These are phyloP conservation scores for Gopherus flavomarginatus DNA, from an alignment of 2,113 vertebrate species.

Conservation along the genomic window DNA sequence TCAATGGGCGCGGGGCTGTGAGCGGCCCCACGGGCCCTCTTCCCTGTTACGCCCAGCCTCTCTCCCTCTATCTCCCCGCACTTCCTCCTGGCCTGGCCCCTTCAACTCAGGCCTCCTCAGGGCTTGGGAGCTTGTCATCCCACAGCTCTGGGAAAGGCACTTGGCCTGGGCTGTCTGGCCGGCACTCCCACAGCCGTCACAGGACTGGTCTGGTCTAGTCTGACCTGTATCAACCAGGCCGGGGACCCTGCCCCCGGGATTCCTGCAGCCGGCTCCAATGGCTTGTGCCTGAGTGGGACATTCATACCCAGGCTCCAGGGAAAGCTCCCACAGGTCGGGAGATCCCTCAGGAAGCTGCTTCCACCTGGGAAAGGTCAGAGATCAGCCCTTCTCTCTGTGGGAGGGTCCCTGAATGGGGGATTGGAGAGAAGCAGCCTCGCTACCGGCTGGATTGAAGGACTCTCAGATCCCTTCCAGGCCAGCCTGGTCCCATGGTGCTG, in stretches of 20 bases:
- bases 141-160: background rate
- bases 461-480: background rate
- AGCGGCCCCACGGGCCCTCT: background rate
- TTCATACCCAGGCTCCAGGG: background rate
- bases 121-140: background rate
- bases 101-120: background rate
- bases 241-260: background rate
- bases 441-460: background rate
- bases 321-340: background rate
- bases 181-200: too few relatives aligned
- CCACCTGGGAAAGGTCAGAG: background rate
- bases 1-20: background rate
- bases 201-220: too few relatives aligned
- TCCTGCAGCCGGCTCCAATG: background rate
- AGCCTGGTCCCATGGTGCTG: background rate
- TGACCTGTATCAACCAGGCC: background rate
- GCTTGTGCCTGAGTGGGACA: background rate
- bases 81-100: background rate
- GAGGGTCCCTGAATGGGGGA: background rate
- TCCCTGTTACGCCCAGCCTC: background rate
- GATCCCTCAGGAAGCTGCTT: background rate
- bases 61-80: background rate
- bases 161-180: background rate
- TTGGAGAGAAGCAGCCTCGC: background rate
- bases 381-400: background rate